Conservation (phyloP, 1,140 invertebrate species). For the Trichonephila clavata region DNA sequence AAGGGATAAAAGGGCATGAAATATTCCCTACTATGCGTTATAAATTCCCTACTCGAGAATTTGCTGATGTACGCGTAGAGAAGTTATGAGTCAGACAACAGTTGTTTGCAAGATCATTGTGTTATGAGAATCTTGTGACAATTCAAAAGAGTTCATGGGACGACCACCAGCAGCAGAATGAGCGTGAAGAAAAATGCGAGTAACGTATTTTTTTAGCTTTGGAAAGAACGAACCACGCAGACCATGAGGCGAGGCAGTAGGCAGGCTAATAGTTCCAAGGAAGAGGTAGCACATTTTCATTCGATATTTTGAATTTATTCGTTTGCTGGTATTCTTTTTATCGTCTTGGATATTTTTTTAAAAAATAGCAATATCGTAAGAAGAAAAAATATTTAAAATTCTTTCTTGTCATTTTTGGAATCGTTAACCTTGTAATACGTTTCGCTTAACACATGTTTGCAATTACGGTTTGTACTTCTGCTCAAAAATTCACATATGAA, state of each 20-base stretch:
- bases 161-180: conserved; percentile 7
- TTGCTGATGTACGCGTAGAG: conserved; percentile 50
- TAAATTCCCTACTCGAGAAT: conserved; percentile 28
- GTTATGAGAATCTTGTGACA: conserved; percentile 62
- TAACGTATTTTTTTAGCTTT: conserved; percentile 6
- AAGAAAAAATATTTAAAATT: no score
- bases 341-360: no score
- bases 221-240: not conserved
- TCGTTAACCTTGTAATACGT: no score
- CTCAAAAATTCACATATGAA: no score
- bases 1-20: conserved; percentile 1
- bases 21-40: conserved; percentile 38
- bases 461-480: no score
- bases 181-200: not conserved
- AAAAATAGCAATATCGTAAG: no score
- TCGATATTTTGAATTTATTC: not conserved
- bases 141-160: conserved; percentile 37
- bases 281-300: conserved; percentile 6
- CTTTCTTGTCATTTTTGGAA: no score
- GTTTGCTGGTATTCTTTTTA: not conserved
- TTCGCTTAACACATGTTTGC: no score
- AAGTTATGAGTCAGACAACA: conserved; percentile 68
- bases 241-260: not conserved
- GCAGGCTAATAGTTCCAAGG: not conserved
- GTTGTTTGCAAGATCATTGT: conserved; percentile 71